phyloP scores from a whole-genome alignment of 2,888 invertebrate species.

The Mycalesis mineus region DNA sequence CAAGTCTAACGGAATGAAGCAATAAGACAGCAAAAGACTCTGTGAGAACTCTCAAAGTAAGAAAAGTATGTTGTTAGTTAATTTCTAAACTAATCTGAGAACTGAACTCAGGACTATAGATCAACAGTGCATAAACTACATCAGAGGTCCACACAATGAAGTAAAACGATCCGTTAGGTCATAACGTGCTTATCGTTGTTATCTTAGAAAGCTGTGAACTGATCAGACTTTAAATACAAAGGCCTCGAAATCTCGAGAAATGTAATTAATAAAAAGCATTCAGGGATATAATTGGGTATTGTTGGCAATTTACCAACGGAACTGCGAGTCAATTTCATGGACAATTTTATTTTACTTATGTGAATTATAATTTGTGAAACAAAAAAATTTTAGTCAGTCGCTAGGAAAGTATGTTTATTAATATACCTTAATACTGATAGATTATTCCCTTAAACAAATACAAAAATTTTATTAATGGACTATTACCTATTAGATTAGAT shows the following conservation, averaged over 20 bases:
- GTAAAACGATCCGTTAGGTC: slow-evolving; percentile 36
- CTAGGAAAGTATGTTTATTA: no score
- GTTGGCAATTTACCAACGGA: slow-evolving; percentile 40
- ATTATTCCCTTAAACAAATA: no score
- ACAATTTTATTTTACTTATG: slow-evolving; percentile 14
- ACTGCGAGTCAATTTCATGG: slow-evolving; percentile 23
- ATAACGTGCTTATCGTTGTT: slow-evolving; percentile 12
- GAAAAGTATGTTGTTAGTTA: no score
- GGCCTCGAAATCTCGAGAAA: slow-evolving; percentile 46
- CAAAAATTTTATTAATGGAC: background rate
- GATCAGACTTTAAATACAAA: slow-evolving; percentile 72
- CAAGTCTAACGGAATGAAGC: no score
- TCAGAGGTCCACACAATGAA: no score
- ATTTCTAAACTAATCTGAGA: no score
- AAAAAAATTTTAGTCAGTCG: no score
- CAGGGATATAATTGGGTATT: slow-evolving; percentile 65
- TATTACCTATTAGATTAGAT: background rate
- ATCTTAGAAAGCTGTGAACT: slow-evolving; percentile 60
- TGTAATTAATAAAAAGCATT: slow-evolving; percentile 67
- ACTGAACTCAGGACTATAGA: no score
- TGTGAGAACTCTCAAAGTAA: no score
- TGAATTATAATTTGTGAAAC: slow-evolving; percentile 14
- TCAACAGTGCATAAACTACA: no score
- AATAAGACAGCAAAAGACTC: no score
- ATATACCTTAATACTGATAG: no score